Base-by-base conservation (phyloP, 2,113 vertebrate genomes). In the Nicator chloris region DNA sequence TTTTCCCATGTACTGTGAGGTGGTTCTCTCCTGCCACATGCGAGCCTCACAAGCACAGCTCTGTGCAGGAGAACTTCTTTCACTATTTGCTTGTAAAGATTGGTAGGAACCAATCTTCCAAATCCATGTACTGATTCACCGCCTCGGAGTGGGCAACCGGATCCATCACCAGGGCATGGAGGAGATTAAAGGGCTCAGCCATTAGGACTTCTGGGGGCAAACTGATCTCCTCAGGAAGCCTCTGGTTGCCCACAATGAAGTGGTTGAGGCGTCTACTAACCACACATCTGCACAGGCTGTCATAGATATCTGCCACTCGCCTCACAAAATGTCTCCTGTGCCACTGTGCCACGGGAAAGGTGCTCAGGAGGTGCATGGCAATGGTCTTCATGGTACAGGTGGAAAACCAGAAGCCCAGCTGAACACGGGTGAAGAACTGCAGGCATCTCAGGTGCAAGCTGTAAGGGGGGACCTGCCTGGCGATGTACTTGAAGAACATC, bases 81-180 rank as follows among this genome's bases (percentile, higher is more conserved):
- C 39, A 73, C 3, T 11, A 11, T 1, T n/a, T 11, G 2, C 18
- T 4, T 9, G 6, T 4, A 21, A 23, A 15, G 37, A 40, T 40
- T 5, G 8, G 8, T 10, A 13, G 2, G 1, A 70, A 5, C 13
- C 35, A 13, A 3, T 16, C 3, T 2, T 17, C 20, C 30, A 73
- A 33, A 45, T 59, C 54, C 15, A 22, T 0, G 1, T 16, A 54
- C 6, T 69, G 17, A 3, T 0, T 5, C 13, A 42, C 9, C 0
- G 27, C 56, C 24, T 44, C 3, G 1, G 49, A 22, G 5, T 30
- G 19, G 23, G 54, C 11, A 4, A 4, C 16, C 0, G 2, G 35
- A 63, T 72, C 24, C 33, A 9, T 27, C 24, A 4, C 17, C 68
- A 72, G 27, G 27, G 9, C 14, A 3, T 37, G 11, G 17, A 72